Conservation (phyloP, 2,797 vertebrate species). For the Aselliscus stoliczkanus region DNA sequence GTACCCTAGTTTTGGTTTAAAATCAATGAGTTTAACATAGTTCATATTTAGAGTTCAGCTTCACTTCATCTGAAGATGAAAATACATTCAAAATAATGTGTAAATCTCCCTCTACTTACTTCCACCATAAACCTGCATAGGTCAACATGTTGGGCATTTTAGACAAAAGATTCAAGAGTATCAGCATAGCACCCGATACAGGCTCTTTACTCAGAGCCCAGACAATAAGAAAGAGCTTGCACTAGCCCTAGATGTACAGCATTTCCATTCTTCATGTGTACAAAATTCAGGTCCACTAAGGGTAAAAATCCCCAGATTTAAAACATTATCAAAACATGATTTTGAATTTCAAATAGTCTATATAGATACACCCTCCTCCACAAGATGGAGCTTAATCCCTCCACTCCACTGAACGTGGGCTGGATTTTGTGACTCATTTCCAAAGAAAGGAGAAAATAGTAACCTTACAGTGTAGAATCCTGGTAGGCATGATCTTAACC, state of each 20-base stretch:
- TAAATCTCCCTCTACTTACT: background rate
- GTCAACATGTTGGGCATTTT: background rate
- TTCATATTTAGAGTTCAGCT: background rate
- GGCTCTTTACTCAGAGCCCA: background rate
- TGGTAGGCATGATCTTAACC: background rate
- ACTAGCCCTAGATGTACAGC: background rate
- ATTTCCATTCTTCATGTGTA: background rate
- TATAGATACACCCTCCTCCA: background rate
- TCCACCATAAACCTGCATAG: background rate
- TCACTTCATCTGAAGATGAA: background rate
- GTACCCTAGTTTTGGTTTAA: background rate
- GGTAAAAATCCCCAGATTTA: background rate
- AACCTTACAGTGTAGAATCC: background rate
- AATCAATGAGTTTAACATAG: background rate
- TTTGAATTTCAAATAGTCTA: constrained; percentile 31
- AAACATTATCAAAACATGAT: background rate
- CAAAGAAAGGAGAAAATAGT: background rate
- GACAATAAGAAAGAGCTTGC: background rate
- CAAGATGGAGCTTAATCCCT: background rate
- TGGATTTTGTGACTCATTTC: background rate
- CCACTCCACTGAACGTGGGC: background rate
- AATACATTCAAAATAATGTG: constrained; percentile 43
- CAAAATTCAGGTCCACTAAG: background rate
- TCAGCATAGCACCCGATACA: background rate
- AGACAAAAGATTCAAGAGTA: background rate